Base-by-base conservation (phyloP, 2,888 invertebrate species). In the Poecilus cupreus region DNA sequence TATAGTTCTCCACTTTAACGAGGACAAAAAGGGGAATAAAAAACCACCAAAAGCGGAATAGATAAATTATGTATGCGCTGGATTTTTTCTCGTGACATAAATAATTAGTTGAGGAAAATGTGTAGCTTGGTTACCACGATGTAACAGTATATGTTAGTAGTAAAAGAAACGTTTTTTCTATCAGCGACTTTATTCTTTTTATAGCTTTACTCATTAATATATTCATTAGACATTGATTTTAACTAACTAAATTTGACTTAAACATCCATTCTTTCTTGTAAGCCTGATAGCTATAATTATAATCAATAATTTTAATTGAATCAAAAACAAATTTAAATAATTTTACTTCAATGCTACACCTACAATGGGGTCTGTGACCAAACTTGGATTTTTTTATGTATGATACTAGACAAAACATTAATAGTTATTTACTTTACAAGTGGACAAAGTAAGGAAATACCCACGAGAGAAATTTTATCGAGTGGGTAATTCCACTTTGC, bases 1-100 rank as follows among this genome's bases (percentile, higher is more conserved):
- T 54, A 54, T 54, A 54, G 54, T 54, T 54, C 54, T 54, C 54
- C n/a, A 10, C 54, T 54, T 13, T 54, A 54, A 54, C 54, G 54
- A 54, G 54, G 54, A 18, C 54, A 54, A 54, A 54, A 54, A 54
- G 22, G 49, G 54, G 20, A 18, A 54, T 54, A 54, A 54, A 54
- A 54, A 54, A 54, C 43, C 54, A 54, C n/a, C 22, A 20, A 54
- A 54, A 54, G 54, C 54, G 54, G 54, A 32, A 54, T 54, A 54
- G 54, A 54, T 54, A 54, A 54, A 54, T 54, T 54, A 54, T 10
- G 54, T 22, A 22, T 54, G 49, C 49, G 6, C 16, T 49, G 18
- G 16, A 32, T 32, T 49, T 49, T 49, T 49, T 49, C 16, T 54
- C 22, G 22, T 54, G 54, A 54, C 54, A 54, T 54, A 54, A 54